Base-by-base conservation (phyloP, 2,113 vertebrate species). In the Oncorhynchus gorbuscha region DNA sequence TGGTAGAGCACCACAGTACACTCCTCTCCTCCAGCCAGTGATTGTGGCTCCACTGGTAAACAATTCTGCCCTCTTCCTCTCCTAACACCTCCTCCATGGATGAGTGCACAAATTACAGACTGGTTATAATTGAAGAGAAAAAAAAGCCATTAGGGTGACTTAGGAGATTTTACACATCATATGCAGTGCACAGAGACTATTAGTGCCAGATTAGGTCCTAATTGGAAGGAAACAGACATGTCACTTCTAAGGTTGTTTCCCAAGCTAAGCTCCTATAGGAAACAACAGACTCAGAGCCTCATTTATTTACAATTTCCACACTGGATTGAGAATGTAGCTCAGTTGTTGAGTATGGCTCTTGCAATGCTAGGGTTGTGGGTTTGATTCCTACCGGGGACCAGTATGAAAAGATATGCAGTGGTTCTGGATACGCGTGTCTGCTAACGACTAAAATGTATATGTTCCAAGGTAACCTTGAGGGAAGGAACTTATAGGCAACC, bases 201-300 rank as follows among this genome's bases (percentile, higher is more conserved):
- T 73, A 69, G 70, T 28, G 70, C 55, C 28, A 45, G 72, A 76
- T 79, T 82, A 55, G 76, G 48, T 69, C 55, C 71, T 59, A 73
- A 76, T 76, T 71, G 64, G 69, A 28, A 48, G 68, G 67, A 76
- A 81, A 76, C 32, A 45, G 48, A 72, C 74, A 75, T 64, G 51
- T 70, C 39, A 65, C 68, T 64, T 65, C 30, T 51, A 30, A 24
- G 59, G 18, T 62, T 24, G 59, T 11, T 62, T 5, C 59, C 59
- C n/a, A 55, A 45, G 39, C 39, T 45, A 22, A 22, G 59, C 20
- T 62, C 20, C n/a, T 62, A 62, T 22, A 22, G 59, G 59, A 62
- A 62, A 8, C 20, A 22, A 22, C 55, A 14, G 20, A 58, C 55
- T 16, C 59, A 62, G 20, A 62, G n/a, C 59, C n/a, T 8, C 39